Evolutionary conservation across 1,140 invertebrate genomes (phyloP).

Genomic region (Papilio machaon): DNA sequence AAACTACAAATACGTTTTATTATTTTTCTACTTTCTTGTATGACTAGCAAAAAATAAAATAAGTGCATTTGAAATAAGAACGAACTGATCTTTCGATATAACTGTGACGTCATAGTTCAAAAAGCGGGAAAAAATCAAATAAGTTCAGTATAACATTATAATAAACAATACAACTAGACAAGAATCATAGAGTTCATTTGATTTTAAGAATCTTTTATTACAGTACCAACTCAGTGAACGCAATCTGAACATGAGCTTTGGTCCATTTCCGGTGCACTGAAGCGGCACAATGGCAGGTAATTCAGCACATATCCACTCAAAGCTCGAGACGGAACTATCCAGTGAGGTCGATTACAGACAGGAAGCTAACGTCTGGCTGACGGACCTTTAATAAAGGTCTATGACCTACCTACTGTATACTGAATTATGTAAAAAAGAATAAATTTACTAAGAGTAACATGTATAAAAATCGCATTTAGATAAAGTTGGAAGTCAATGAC

Average conservation of each 20-base stretch:
- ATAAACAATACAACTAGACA: too few relatives aligned
- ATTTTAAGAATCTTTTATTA: neutral
- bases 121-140: too few relatives aligned
- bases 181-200: neutral
- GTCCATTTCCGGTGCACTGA: conserved; percentile 1
- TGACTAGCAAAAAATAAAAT: neutral
- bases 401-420: neutral
- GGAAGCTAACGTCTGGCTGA: conserved; percentile 10
- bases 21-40: neutral
- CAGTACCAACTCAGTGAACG: neutral
- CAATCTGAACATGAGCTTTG: neutral
- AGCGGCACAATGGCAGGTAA: conserved; percentile 2
- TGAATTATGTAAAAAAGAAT: neutral
- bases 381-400: neutral
- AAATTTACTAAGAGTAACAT: too few relatives aligned
- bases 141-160: too few relatives aligned
- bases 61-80: neutral
- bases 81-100: too few relatives aligned
- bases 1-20: neutral
- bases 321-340: conserved; percentile 3
- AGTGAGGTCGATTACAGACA: conserved; percentile 15
- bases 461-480: too few relatives aligned
- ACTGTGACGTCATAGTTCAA: too few relatives aligned
- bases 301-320: conserved; percentile 4
- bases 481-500: too few relatives aligned